phyloP scores from a whole-genome alignment of 2,888 invertebrate genomes.

The Melinaea marsaeus region DNA sequence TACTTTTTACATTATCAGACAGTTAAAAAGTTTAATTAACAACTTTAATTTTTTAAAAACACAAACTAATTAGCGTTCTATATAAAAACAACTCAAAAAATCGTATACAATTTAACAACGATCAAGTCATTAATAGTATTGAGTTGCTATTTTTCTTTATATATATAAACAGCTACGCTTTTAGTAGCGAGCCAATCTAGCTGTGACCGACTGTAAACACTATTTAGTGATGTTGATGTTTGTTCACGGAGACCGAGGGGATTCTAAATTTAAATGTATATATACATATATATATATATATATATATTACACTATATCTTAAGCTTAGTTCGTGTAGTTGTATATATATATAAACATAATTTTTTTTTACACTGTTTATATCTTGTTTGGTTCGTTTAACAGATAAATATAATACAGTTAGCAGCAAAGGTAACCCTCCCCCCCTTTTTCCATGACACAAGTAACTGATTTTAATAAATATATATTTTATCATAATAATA shows the following conservation, averaged over 20 bases:
- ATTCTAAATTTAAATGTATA: slow-evolving; percentile 23
- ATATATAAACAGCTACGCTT: slow-evolving; percentile 17
- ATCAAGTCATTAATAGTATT: slow-evolving; percentile 1
- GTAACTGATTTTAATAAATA: no score
- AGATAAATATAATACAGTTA: no score
- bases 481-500: no score
- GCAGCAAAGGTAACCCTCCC: no score
- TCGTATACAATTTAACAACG: slow-evolving; percentile 1
- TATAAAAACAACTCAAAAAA: background rate
- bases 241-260: slow-evolving; percentile 25
- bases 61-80: background rate
- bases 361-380: slow-evolving; percentile 10
- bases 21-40: no score
- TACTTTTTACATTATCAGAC: no score
- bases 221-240: slow-evolving; percentile 25
- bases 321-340: background rate
- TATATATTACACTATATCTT: slow-evolving; percentile 1
- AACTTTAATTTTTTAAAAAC: no score
- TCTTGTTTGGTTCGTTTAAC: background rate
- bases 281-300: slow-evolving; percentile 8
- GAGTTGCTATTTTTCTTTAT: background rate
- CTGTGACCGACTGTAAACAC: slow-evolving; percentile 24
- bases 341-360: slow-evolving; percentile 9
- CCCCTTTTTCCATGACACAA: no score
- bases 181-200: slow-evolving; percentile 17